Conservation (phyloP, 2,113 vertebrate species). For the Myotis lucifugus region DNA sequence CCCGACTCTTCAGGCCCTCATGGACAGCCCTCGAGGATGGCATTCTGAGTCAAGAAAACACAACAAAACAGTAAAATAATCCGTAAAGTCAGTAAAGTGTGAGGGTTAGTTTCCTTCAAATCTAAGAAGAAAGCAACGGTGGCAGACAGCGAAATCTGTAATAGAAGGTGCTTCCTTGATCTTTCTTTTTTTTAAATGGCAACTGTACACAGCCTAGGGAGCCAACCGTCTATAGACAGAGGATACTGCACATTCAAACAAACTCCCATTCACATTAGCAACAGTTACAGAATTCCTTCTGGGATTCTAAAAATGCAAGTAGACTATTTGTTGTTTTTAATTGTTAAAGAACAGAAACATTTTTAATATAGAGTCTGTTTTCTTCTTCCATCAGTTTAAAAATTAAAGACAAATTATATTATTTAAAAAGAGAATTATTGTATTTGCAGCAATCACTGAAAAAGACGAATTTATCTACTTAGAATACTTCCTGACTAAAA, state of each 20-base stretch:
- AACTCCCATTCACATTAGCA: not conserved
- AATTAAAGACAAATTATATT: constrained; percentile 29
- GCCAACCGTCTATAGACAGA: not conserved
- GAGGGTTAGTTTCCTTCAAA: not conserved
- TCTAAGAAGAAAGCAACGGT: constrained; percentile 44
- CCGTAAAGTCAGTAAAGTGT: not conserved
- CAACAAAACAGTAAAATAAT: constrained; percentile 13
- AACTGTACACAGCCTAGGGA: not conserved
- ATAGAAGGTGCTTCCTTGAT: constrained; percentile 2
- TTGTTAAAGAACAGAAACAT: constrained; percentile 10
- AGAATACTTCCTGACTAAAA: not conserved
- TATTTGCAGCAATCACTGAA: not conserved
- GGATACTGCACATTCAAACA: not conserved
- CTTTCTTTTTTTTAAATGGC: not conserved
- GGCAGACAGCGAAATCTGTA: not conserved
- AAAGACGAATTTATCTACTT: not conserved
- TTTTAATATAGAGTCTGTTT: not conserved
- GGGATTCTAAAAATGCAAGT: constrained; percentile 34
- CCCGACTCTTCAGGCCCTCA: constrained; percentile 85
- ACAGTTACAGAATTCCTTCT: constrained; percentile 15
- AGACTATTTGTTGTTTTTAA: not conserved
- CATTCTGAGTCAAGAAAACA: constrained; percentile 79
- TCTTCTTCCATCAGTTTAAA: constrained; percentile 18
- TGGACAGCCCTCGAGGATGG: constrained; percentile 84
- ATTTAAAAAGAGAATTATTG: not conserved